These are phyloP conservation scores for Pollicipes pollicipes DNA, from an alignment of 1,140 invertebrate genomes.

Conservation along the genomic window DNA sequence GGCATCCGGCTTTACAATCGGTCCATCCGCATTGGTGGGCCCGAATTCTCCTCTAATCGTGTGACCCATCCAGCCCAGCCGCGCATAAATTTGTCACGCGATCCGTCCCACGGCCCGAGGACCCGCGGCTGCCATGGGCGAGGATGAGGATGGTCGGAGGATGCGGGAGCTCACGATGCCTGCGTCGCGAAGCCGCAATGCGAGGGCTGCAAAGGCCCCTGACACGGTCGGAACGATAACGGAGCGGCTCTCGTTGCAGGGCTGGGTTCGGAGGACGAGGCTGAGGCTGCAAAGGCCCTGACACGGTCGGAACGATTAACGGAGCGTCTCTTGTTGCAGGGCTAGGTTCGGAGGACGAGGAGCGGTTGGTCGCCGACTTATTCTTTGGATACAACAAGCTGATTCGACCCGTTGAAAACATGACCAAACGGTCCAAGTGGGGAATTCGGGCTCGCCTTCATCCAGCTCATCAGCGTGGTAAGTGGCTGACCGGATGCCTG, in stretches of 20 bases:
- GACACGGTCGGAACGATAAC: no score
- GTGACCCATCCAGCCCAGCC: no score
- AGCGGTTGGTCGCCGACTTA: slow-evolving; percentile 82
- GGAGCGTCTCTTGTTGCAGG: slow-evolving; percentile 18
- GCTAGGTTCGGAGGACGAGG: slow-evolving; percentile 80
- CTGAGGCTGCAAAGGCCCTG: background rate
- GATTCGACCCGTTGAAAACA: slow-evolving; percentile 92
- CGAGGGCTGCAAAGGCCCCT: background rate
- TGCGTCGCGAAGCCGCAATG: background rate
- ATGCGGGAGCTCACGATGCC: no score
- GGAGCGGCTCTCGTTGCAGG: no score
- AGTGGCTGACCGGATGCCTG: slow-evolving; percentile 36
- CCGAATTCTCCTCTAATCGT: no score
- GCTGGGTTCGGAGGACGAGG: background rate
- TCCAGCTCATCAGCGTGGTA: slow-evolving; percentile 98
- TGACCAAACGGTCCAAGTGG: slow-evolving; percentile 96
- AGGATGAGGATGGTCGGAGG: no score
- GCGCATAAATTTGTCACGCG: no score
- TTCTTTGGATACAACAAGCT: slow-evolving; percentile 98
- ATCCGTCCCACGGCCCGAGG: no score
- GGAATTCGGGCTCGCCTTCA: slow-evolving; percentile 87
- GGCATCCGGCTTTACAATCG: no score
- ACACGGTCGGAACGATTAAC: slow-evolving; percentile 19
- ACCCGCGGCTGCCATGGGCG: no score
- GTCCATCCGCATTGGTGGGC: no score